phyloP scores from a whole-genome alignment of 2,113 vertebrate genomes.

The Pterophyllum scalare region DNA sequence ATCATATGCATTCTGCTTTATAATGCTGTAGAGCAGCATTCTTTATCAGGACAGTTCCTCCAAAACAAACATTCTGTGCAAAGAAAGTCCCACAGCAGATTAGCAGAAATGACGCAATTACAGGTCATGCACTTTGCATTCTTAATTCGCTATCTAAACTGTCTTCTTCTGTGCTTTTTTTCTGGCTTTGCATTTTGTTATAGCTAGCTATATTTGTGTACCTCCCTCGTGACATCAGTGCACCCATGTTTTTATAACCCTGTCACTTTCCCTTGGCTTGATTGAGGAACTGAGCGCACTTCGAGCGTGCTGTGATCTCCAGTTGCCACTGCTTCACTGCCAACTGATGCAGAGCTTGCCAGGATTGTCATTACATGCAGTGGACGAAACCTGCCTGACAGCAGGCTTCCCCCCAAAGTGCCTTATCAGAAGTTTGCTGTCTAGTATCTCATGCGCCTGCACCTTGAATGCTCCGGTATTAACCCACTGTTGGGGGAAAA shows the following conservation, averaged over 20 bases:
- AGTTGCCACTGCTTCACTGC: slow-evolving; percentile 16
- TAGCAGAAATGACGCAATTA: background rate
- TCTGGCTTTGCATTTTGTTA: background rate
- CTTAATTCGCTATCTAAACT: background rate
- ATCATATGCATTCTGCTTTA: background rate
- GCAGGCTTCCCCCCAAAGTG: slow-evolving; percentile 33
- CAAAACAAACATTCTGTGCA: background rate
- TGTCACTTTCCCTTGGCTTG: slow-evolving; percentile 4
- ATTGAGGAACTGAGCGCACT: slow-evolving; percentile 26
- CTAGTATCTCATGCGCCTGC: slow-evolving; percentile 43
- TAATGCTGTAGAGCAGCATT: background rate
- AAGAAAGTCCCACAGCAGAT: background rate
- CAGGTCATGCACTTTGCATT: background rate
- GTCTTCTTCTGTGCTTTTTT: background rate
- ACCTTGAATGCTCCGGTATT: slow-evolving; percentile 26
- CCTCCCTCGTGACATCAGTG: slow-evolving; percentile 11
- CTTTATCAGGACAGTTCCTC: background rate
- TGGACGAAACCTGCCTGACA: slow-evolving; percentile 56
- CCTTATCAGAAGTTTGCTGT: slow-evolving; percentile 47
- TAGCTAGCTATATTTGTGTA: background rate
- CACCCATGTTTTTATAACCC: slow-evolving; percentile 9
- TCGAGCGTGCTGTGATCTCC: slow-evolving; percentile 37
- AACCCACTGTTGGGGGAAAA: background rate
- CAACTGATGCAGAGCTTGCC: slow-evolving; percentile 44
- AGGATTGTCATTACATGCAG: slow-evolving; percentile 24